Conservation (phyloP, 1,140 invertebrate genomes). For the Hyles vespertilio region DNA sequence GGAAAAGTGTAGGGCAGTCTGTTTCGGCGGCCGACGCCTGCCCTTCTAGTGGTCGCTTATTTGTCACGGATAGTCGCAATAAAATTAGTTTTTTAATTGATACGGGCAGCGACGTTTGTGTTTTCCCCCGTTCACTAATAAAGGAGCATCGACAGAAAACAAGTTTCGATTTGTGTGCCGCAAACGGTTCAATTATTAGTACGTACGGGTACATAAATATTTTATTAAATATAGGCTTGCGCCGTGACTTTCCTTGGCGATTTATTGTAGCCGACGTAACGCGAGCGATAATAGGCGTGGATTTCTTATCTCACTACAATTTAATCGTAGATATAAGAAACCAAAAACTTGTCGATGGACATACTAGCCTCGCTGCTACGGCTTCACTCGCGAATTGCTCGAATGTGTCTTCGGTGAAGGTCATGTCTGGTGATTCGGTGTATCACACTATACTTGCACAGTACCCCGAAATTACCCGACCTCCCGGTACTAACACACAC, state of each 20-base stretch:
- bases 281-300: slow-evolving; percentile 48
- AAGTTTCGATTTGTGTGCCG: slow-evolving; percentile 4
- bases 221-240: slow-evolving; percentile 23
- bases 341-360: not conserved
- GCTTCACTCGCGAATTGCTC: not conserved
- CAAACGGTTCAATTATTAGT: slow-evolving; percentile 14
- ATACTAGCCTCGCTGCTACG: not conserved
- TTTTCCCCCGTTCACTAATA: not conserved
- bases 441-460: not conserved
- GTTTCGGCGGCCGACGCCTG: slow-evolving; percentile 11
- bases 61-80: slow-evolving; percentile 1
- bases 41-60: slow-evolving; percentile 8
- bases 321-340: slow-evolving; percentile 5
- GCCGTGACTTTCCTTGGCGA: slow-evolving; percentile 24
- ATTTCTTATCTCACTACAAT: slow-evolving; percentile 26
- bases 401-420: not conserved
- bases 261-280: slow-evolving; percentile 33
- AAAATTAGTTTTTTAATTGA: not conserved
- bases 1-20: slow-evolving; percentile 11
- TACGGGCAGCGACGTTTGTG: slow-evolving; percentile 2
- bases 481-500: not conserved
- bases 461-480: slow-evolving; percentile 2
- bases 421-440: not conserved
- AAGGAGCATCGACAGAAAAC: slow-evolving; percentile 4
- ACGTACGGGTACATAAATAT: slow-evolving; percentile 22